Conservation (phyloP, 2,888 invertebrate genomes). For the Oscheius sp. region DNA sequence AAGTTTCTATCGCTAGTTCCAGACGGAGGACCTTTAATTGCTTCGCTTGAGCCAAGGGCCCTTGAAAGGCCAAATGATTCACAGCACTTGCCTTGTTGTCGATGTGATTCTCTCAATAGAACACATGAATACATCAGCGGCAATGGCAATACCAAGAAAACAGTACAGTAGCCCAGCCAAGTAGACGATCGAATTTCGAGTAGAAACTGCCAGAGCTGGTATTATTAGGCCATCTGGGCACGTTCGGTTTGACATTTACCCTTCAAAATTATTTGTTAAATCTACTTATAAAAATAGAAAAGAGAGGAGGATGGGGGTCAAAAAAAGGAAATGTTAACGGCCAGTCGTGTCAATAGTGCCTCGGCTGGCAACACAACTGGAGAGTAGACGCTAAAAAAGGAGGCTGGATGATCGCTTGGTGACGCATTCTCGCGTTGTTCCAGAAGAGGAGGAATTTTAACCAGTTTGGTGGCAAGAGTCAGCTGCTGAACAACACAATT, state of each 20-base stretch:
- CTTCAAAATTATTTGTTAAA: background rate
- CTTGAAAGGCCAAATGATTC: background rate
- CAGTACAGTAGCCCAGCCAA: conserved; percentile 74
- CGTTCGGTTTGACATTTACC: conserved; percentile 26
- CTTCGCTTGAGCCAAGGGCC: no score
- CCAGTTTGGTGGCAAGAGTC: background rate
- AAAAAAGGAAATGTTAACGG: background rate
- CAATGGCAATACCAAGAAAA: conserved; percentile 76
- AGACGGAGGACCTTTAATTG: no score
- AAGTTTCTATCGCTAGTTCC: no score
- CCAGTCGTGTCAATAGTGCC: conserved; percentile 1
- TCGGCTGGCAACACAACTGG: background rate
- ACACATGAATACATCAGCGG: conserved; percentile 77
- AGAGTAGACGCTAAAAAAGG: conserved; percentile 14
- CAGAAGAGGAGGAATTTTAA: background rate
- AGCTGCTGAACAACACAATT: background rate
- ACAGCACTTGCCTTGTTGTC: conserved; percentile 34
- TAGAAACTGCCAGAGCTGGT: conserved; percentile 38
- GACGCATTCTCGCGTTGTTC: background rate
- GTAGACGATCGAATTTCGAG: conserved; percentile 70
- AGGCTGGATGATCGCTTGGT: conserved; percentile 5
- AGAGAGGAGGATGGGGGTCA: background rate
- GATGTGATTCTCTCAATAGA: conserved; percentile 75
- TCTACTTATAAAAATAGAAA: background rate
- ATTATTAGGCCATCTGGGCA: conserved; percentile 48